Conservation (phyloP, 2,888 invertebrate species). For the Ectemnius continuus region DNA sequence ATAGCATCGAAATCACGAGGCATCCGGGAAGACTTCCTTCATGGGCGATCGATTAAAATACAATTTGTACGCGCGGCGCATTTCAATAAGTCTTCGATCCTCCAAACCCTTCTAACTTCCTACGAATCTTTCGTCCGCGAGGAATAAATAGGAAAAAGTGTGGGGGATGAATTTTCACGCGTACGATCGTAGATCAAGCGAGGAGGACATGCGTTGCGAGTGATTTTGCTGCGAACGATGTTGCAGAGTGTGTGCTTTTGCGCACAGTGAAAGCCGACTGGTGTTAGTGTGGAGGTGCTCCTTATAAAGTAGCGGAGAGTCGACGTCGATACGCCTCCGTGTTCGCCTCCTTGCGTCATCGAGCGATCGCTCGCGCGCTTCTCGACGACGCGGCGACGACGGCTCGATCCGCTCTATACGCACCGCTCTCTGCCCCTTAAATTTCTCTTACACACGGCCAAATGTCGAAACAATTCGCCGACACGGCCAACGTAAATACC, state of each 20-base stretch:
- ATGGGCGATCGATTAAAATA: constrained; percentile 41
- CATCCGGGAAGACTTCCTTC: constrained; percentile 38
- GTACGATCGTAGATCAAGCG: constrained; percentile 30
- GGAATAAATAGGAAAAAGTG: too few relatives aligned
- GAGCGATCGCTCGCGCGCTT: constrained; percentile 63
- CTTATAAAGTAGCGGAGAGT: constrained; percentile 73
- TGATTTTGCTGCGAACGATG: constrained; percentile 41
- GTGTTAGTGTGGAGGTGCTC: constrained; percentile 69
- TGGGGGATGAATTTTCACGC: background rate
- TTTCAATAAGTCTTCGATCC: constrained; percentile 10
- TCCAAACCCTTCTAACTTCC: too few relatives aligned
- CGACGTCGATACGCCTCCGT: constrained; percentile 69
- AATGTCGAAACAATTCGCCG: constrained; percentile 14
- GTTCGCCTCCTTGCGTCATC: constrained; percentile 67
- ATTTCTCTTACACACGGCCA: constrained; percentile 33
- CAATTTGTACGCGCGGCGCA: constrained; percentile 31
- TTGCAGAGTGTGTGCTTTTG: constrained; percentile 18
- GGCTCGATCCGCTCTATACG: background rate
- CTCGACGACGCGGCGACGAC: constrained; percentile 29
- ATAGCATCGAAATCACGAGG: constrained; percentile 31
- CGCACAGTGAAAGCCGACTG: constrained; percentile 52
- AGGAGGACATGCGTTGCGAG: constrained; percentile 25
- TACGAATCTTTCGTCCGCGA: too few relatives aligned
- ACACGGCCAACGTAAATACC: constrained; percentile 1
- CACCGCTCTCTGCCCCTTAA: constrained; percentile 41